Evolutionary conservation across 2,797 vertebrate species (phyloP).

Genomic region (Semaprochilodus insignis): DNA sequence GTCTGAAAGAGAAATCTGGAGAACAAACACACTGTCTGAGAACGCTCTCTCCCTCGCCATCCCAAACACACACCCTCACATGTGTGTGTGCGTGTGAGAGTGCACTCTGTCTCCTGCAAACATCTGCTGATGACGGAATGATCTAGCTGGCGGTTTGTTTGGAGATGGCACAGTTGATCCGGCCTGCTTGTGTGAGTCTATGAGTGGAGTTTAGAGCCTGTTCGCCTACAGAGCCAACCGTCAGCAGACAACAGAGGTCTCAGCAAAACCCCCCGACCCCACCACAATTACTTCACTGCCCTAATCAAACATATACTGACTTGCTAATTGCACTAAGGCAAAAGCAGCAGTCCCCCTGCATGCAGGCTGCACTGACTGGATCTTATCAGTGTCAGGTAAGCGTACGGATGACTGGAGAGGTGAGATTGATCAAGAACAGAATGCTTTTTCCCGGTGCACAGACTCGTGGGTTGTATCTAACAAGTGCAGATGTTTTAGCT

Average conservation of each 20-base stretch:
- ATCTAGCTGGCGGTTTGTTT: slow-evolving; percentile 50
- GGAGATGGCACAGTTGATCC: slow-evolving; percentile 45
- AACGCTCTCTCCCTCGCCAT: slow-evolving; percentile 35
- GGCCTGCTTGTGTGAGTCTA: slow-evolving; percentile 24
- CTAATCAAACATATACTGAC: slow-evolving; percentile 16
- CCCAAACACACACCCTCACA: slow-evolving; percentile 31
- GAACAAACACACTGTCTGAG: slow-evolving; percentile 59
- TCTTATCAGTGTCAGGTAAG: slow-evolving; percentile 10
- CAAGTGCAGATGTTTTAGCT: slow-evolving; percentile 19
- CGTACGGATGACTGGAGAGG: slow-evolving; percentile 12
- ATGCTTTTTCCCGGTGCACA: neutral
- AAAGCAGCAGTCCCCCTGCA: neutral
- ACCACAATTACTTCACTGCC: neutral
- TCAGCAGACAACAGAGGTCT: neutral
- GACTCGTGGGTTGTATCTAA: slow-evolving; percentile 17
- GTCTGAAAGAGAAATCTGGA: slow-evolving; percentile 56
- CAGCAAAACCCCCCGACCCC: neutral
- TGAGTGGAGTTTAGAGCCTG: neutral
- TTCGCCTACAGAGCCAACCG: neutral
- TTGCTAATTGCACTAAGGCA: neutral
- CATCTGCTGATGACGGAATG: slow-evolving; percentile 49
- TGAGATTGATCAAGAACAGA: neutral
- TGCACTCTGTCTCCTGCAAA: slow-evolving; percentile 31
- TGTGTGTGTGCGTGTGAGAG: slow-evolving; percentile 23
- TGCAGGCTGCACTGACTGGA: neutral